Evolutionary conservation across 2,797 vertebrate genomes (phyloP), one percentile per base, ranked within the genome.

Genomic region (Percopsis omiscomaycus): DNA sequence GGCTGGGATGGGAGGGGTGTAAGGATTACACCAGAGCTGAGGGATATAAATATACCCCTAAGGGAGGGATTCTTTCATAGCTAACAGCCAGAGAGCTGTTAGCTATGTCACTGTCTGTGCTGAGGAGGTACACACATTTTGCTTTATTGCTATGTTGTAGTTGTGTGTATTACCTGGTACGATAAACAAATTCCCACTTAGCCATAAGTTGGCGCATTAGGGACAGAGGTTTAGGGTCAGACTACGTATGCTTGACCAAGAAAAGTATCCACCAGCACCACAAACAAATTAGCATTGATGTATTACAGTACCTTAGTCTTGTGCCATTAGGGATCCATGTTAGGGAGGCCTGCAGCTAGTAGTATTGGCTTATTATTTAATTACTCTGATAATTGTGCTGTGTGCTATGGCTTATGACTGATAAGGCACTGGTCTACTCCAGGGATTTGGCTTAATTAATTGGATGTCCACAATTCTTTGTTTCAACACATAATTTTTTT

Each of bases 21-120:
- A 75, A 81, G 84, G 84, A 90, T 91, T 91, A 89, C 74, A 77
- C 68, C 55, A 80, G 73, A 85, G 85, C 84, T 78, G 69, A 74
- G 74, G 78, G 88, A 86, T 87, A 86, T 86, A 88, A 87, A 88
- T 89, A 83, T 81, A 59, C 65, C 69, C 84, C 75, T 71, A 22
- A 58, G 79, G 79, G 79, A 84, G 66, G 77, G 72, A 73, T 78
- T 78, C 66, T 74, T 75, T 53, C 68, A n/a, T n/a, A n/a, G n/a
- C n/a, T n/a, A n/a, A n/a, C n/a, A 73, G 69, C 74, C 71, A 78
- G 56, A 66, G 80, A 79, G 71, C 72, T 77, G 76, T 82, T 86
- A 79, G 79, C 80, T 65, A 78, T 84, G 85, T 77, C 69, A 55
- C 69, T 56, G 32, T 80, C 76, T 79, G 11, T 10, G 37, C 77